These are phyloP conservation scores for Erebia epiphron DNA, from an alignment of 2,888 invertebrate genomes.

Conservation along the genomic window DNA sequence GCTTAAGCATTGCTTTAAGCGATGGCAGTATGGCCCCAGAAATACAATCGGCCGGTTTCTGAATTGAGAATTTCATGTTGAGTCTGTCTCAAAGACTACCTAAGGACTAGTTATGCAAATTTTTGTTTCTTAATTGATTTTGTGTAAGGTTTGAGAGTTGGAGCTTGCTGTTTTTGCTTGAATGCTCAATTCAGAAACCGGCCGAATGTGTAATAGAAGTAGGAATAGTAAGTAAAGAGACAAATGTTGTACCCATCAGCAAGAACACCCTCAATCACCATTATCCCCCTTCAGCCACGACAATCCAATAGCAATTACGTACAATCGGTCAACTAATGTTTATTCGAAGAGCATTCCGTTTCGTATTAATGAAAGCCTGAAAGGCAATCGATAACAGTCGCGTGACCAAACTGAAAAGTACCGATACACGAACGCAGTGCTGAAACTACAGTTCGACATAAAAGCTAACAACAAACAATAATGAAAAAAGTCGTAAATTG, in stretches of 20 bases:
- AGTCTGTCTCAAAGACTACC: too few species aligned
- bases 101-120: too few species aligned
- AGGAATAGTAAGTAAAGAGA: conserved; percentile 1
- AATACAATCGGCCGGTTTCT: too few species aligned
- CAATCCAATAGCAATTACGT: conserved; percentile 70
- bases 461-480: background rate
- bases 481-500: background rate
- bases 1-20: too few species aligned
- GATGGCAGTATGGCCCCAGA: too few species aligned
- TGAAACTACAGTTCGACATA: background rate
- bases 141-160: too few species aligned
- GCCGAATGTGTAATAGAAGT: too few species aligned
- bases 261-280: conserved; percentile 49
- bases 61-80: too few species aligned
- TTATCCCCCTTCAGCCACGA: conserved; percentile 49
- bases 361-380: conserved; percentile 45
- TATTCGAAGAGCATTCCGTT: conserved; percentile 62
- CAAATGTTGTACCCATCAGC: conserved; percentile 20
- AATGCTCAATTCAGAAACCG: too few species aligned
- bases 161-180: too few species aligned
- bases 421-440: conserved; percentile 5
- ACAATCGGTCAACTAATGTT: conserved; percentile 60
- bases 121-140: too few species aligned
- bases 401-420: conserved; percentile 55
- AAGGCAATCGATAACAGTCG: conserved; percentile 51